Percentiles rank a stretch among this genome's conserved stretches.
Evolutionary conservation across 2,113 vertebrate genomes (phyloP).

Genomic region (Meleagris gallopavo): DNA sequence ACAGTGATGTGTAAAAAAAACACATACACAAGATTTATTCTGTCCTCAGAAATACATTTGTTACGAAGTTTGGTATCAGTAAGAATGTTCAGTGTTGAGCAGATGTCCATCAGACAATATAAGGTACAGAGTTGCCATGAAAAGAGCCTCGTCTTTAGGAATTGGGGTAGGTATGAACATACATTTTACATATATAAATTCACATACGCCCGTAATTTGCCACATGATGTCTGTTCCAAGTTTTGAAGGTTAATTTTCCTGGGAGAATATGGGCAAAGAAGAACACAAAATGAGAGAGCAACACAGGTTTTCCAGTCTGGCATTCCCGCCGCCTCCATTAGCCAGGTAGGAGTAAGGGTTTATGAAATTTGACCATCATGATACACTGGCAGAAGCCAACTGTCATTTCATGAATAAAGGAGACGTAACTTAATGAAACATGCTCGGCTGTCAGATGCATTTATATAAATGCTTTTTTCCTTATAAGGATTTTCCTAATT

Average conservation of each 20-base stretch:
- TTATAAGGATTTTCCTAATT: background rate
- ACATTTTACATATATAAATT: background rate
- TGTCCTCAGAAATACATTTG: accelerated
- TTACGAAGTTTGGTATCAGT: accelerated
- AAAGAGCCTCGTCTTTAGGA: background rate
- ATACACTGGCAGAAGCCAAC: background rate
- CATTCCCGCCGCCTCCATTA: background rate
- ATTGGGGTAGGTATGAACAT: background rate
- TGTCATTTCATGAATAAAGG: background rate
- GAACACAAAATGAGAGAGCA: background rate
- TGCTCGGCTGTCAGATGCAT: background rate
- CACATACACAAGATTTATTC: accelerated
- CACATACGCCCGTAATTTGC: background rate
- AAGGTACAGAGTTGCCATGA: background rate
- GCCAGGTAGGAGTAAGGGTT: background rate
- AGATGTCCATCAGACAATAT: background rate
- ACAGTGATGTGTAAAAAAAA: background rate
- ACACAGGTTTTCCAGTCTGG: background rate
- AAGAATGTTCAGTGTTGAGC: accelerated
- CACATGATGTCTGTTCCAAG: background rate
- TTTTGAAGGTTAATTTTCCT: background rate
- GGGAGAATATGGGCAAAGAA: background rate
- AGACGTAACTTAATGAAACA: background rate
- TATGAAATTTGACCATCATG: background rate
- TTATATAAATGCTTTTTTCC: background rate